Conservation (phyloP, 2,113 vertebrate species). For the Silurus meridionalis region DNA sequence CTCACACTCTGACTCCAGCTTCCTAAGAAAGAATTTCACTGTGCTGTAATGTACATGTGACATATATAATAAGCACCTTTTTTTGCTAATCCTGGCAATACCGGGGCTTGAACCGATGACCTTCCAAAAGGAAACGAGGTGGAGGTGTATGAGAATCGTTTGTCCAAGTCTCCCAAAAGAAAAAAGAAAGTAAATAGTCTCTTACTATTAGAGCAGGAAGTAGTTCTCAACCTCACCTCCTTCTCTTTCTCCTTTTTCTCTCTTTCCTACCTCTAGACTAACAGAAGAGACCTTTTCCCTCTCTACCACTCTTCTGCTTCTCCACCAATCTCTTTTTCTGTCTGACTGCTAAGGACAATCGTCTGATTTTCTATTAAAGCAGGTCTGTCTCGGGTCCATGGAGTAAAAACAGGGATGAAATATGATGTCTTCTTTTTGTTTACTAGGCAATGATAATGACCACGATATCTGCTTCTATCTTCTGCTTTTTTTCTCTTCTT, state of each 20-base stretch:
- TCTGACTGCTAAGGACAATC: slow-evolving; percentile 37
- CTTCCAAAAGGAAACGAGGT: background rate
- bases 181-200: slow-evolving; percentile 75
- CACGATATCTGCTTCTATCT: background rate
- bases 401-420: background rate
- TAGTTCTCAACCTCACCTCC: slow-evolving; percentile 22
- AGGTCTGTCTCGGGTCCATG: slow-evolving; percentile 15
- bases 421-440: slow-evolving; percentile 29
- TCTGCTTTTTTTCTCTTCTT: background rate
- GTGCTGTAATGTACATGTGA: too few species aligned
- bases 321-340: slow-evolving; percentile 41
- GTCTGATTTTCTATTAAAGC: slow-evolving; percentile 29
- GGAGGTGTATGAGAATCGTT: slow-evolving; percentile 67
- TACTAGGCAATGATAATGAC: slow-evolving; percentile 16
- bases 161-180: slow-evolving; percentile 71
- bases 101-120: too few species aligned
- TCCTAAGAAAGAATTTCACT: too few species aligned
- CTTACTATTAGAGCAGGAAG: slow-evolving; percentile 66
- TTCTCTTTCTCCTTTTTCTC: slow-evolving; percentile 20
- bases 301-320: background rate
- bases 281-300: background rate
- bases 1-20: too few species aligned
- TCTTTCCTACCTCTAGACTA: background rate
- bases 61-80: too few species aligned
- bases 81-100: too few species aligned